A percentile compares a stretch with the other conserved stretches of the same genome.
phyloP scores from a whole-genome alignment of 2,888 invertebrate species.

The Tenodera sinensis region DNA sequence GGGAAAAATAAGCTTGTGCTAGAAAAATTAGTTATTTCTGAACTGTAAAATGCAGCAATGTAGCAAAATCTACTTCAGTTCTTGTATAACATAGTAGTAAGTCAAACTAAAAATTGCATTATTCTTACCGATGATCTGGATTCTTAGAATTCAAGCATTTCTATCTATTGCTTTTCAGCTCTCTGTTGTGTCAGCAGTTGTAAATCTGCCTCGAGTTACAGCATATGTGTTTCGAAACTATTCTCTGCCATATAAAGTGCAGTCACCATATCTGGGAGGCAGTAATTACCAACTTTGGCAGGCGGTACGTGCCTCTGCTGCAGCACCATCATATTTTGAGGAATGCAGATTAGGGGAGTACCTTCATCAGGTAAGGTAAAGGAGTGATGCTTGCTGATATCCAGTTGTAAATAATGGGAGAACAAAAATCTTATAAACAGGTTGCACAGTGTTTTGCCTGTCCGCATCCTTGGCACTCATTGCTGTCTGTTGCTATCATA shows the following conservation, averaged over 20 bases:
- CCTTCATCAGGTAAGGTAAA: conserved; percentile 60
- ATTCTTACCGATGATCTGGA: too few relatives aligned
- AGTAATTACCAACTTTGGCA: conserved; percentile 72
- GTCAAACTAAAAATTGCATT: too few relatives aligned
- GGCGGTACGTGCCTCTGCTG: conserved; percentile 82
- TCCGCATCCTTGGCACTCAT: too few relatives aligned
- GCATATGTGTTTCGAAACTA: conserved; percentile 87
- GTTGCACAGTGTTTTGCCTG: too few relatives aligned
- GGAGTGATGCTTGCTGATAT: background rate
- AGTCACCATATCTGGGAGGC: conserved; percentile 69
- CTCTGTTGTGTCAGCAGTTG: conserved; percentile 73
- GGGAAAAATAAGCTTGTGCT: too few relatives aligned
- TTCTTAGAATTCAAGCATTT: background rate
- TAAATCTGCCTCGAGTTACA: conserved; percentile 66
- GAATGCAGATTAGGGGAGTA: conserved; percentile 69
- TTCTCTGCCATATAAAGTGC: conserved; percentile 63
- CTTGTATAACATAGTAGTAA: too few relatives aligned
- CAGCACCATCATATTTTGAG: conserved; percentile 88
- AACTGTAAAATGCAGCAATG: too few relatives aligned
- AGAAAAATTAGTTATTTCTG: too few relatives aligned
- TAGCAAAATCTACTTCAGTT: too few relatives aligned
- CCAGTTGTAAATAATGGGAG: too few relatives aligned
- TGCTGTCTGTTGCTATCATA: too few relatives aligned
- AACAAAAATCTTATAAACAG: too few relatives aligned
- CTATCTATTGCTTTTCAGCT: conserved; percentile 49